Evolutionary conservation across 1,140 invertebrate genomes (phyloP).

Genomic region (Scylla paramamosain): DNA sequence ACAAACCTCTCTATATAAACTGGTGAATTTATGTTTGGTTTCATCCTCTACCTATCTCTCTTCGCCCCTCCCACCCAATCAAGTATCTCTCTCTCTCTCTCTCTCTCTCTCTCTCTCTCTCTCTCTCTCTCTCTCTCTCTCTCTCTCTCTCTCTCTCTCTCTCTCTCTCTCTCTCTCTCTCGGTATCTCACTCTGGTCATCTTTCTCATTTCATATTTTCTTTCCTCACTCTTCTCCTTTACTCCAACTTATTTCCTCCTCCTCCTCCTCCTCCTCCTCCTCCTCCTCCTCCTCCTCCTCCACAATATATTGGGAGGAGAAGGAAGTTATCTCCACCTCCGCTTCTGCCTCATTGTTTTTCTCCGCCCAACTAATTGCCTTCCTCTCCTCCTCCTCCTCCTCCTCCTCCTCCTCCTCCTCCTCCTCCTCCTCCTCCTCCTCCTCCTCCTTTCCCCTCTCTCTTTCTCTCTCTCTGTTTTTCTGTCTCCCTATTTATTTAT

Average conservation of each 20-base stretch:
- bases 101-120: too few species aligned
- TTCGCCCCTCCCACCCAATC: neutral
- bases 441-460: neutral
- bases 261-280: slow-evolving; percentile 4
- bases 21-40: slow-evolving; percentile 37
- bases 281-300: neutral
- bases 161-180: too few species aligned
- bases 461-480: neutral
- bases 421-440: neutral
- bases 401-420: too few species aligned
- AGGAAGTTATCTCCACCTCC: neutral
- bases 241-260: too few species aligned
- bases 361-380: too few species aligned
- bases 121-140: too few species aligned
- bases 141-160: too few species aligned
- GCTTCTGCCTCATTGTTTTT: too few species aligned
- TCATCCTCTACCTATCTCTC: too few species aligned
- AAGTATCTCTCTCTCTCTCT: too few species aligned
- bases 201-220: neutral
- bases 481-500: neutral
- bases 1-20: slow-evolving; percentile 17
- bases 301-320: slow-evolving; percentile 15
- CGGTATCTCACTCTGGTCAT: too few species aligned
- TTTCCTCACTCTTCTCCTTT: neutral
- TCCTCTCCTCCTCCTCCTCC: too few species aligned